Evolutionary conservation across 2,113 vertebrate genomes (phyloP).

Genomic region (Bubo blakistoni): DNA sequence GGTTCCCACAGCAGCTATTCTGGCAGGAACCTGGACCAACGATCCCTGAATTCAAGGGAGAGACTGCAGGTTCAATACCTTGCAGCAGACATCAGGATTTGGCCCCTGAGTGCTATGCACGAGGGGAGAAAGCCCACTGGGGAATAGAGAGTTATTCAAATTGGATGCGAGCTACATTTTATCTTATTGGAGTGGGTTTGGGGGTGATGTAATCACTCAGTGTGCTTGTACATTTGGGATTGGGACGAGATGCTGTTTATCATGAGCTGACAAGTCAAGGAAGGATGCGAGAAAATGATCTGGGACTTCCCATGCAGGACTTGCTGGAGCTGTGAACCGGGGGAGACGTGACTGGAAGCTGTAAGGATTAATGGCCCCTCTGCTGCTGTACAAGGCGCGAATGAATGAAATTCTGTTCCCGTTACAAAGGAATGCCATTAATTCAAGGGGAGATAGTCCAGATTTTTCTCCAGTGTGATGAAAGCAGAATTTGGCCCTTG

Average conservation of each 20-base stretch:
- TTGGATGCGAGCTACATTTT: not conserved
- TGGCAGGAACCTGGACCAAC: not conserved
- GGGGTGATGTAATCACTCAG: slow-evolving; percentile 56
- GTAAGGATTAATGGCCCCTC: slow-evolving; percentile 43
- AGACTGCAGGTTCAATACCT: not conserved
- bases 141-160: not conserved
- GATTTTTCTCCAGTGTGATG: slow-evolving; percentile 22
- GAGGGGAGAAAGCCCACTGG: not conserved
- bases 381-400: slow-evolving; percentile 12
- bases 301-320: slow-evolving; percentile 50
- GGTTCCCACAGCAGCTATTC: not conserved
- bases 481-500: slow-evolving; percentile 53
- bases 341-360: slow-evolving; percentile 43
- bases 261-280: slow-evolving; percentile 56
- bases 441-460: slow-evolving; percentile 33
- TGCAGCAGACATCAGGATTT: not conserved
- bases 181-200: slow-evolving; percentile 20
- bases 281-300: slow-evolving; percentile 39
- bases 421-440: slow-evolving; percentile 51
- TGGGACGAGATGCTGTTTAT: not conserved
- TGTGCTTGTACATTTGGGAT: not conserved
- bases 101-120: rapidly evolving
- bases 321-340: not conserved
- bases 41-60: not conserved
- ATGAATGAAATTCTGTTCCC: slow-evolving; percentile 61